Evolutionary conservation across 2,888 invertebrate species (phyloP), one percentile per base, ranked within the genome.

Genomic region (Marasmarcha lunaedactyla): DNA sequence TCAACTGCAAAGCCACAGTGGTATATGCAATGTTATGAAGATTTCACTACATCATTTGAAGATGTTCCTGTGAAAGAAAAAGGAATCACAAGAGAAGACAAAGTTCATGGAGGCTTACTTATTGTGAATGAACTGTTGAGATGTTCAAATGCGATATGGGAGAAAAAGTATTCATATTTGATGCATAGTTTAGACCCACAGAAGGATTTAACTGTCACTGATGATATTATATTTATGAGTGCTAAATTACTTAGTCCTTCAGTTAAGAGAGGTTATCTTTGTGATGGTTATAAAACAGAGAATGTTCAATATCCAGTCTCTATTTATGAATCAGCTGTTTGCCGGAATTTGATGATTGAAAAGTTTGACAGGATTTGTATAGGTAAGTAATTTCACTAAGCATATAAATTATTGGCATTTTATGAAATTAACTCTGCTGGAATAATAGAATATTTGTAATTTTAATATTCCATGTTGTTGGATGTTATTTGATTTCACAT

Each of bases 1-100:
- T 91, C 91, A 33, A 91, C 91, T 41, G 92, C 93, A 50, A 93
- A 91, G 60, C 92, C 94, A 0, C 90, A 90, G 51, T 97, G 97
- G 95, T 95, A 95, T 66, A 93, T 92, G 63, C 93, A 94, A 54
- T 97, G 97, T 59, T 97, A 93, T 68, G 93, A 95, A 47, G 96
- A 97, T 70, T 93, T 95, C 1, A 89, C 90, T 55, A 85, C 86
- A 39, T 90, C 93, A 14, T 91, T 94, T 64, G 93, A 93, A 54
- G 91, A 92, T 34, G 55, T 76, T 39, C 66, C 76, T 33, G 50
- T 66, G 26, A 87, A 89, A 65, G 92, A 95, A 58, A 90, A 92
- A 63, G 92, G 92, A 44, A 89, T 91, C 40, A 90, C 90, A 2
- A 88, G 89, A 48, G 98, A 98, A 55, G 98, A 98, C 63, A 89